These are phyloP conservation scores for Opisthograptis luteolata DNA, from an alignment of 2,888 invertebrate genomes.

Conservation along the genomic window DNA sequence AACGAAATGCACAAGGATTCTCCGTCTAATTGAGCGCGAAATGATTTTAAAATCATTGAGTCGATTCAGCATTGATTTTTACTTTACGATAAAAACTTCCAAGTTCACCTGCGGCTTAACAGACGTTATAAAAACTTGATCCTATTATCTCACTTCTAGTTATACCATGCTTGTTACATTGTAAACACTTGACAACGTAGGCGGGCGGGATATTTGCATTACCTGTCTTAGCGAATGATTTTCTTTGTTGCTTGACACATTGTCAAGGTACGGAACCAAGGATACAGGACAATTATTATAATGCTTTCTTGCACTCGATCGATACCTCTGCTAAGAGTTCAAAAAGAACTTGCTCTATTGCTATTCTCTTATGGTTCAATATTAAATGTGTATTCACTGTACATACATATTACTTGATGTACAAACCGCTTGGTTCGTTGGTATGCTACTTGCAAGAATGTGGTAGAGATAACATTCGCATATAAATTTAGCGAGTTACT, in stretches of 20 bases:
- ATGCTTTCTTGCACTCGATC: conserved; percentile 48
- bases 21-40: too few relatives aligned
- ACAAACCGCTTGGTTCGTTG: conserved; percentile 1
- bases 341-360: conserved; percentile 13
- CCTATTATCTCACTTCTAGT: too few relatives aligned
- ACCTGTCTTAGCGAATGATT: conserved; percentile 59
- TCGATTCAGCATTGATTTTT: too few relatives aligned
- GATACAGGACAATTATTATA: conserved; percentile 58
- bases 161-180: not conserved
- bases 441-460: conserved; percentile 41
- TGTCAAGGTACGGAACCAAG: conserved; percentile 71
- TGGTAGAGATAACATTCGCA: conserved; percentile 41
- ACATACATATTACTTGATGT: not conserved
- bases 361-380: not conserved
- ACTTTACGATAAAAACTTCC: too few relatives aligned
- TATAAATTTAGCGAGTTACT: conserved; percentile 22
- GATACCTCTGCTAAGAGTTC: not conserved
- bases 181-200: conserved; percentile 43
- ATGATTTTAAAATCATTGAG: too few relatives aligned
- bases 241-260: conserved; percentile 68
- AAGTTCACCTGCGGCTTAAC: too few relatives aligned
- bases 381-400: not conserved
- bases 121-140: too few relatives aligned
- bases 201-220: conserved; percentile 69
- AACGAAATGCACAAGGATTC: too few relatives aligned